A percentile compares a stretch with the other conserved stretches of the same genome.
Conservation (phyloP, 2,888 invertebrate genomes). For the Phortica magna region DNA sequence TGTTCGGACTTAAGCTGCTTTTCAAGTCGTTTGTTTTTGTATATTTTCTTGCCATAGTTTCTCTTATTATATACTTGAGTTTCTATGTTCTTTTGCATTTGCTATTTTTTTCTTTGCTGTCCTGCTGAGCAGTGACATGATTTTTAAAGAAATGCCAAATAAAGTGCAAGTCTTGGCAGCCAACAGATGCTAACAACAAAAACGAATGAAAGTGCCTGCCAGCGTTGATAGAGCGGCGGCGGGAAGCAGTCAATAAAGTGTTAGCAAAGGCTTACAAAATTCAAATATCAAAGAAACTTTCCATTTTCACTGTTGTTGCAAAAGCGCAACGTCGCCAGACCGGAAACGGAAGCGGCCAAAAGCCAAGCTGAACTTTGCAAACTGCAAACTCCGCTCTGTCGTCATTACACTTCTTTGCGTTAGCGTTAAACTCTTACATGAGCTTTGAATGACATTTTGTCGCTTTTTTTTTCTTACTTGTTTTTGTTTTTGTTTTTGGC, state of each 20-base stretch:
- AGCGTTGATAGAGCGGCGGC: too few species aligned
- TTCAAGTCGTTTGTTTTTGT: neutral
- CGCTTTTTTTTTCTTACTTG: neutral
- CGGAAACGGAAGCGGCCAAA: conserved; percentile 17
- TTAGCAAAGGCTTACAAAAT: neutral
- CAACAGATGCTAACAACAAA: neutral
- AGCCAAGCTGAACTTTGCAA: conserved; percentile 4
- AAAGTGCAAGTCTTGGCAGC: conserved; percentile 12
- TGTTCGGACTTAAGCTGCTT: neutral
- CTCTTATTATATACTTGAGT: neutral
- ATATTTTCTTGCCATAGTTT: neutral
- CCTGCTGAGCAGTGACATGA: conserved; percentile 9
- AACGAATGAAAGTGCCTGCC: too few species aligned
- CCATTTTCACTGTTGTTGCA: neutral
- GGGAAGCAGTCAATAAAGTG: neutral
- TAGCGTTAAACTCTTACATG: neutral
- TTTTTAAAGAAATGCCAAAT: conserved; percentile 21
- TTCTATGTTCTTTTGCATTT: neutral
- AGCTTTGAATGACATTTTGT: neutral
- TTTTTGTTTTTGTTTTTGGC: neutral
- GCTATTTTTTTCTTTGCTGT: neutral
- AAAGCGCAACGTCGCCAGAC: neutral
- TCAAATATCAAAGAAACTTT: neutral
- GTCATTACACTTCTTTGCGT: neutral
- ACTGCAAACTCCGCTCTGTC: neutral